phyloP scores from a whole-genome alignment of 2,888 invertebrate genomes.

The Drosophila subsilvestris region DNA sequence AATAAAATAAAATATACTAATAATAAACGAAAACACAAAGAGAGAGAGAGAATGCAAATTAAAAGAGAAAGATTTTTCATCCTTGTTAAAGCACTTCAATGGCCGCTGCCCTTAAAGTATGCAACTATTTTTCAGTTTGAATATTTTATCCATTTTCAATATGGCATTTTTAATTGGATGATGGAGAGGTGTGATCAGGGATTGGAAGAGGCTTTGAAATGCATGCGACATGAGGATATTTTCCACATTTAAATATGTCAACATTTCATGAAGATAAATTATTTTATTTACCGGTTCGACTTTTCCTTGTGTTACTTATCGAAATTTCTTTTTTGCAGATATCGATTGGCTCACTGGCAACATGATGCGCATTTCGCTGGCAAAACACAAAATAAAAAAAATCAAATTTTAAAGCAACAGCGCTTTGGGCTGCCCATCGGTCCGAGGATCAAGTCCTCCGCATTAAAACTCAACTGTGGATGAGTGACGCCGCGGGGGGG shows the following conservation, averaged over 20 bases:
- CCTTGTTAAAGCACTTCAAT: not conserved
- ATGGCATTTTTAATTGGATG: conserved; percentile 18
- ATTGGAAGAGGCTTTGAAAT: no score
- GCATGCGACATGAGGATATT: no score
- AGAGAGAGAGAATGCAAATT: not conserved
- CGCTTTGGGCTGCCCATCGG: conserved; percentile 1
- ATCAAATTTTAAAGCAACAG: conserved; percentile 42
- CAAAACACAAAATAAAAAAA: conserved; percentile 45
- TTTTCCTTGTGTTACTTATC: not conserved
- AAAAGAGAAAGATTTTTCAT: not conserved
- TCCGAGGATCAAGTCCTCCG: not conserved
- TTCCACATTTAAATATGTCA: no score
- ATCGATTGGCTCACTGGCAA: conserved; percentile 29
- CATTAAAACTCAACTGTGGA: conserved; percentile 22
- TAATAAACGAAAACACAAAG: not conserved
- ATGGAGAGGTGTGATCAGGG: no score
- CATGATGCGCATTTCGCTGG: conserved; percentile 28
- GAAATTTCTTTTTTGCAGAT: conserved; percentile 21
- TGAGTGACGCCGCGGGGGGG: conserved; percentile 1
- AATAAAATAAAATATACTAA: not conserved
- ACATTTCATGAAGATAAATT: no score
- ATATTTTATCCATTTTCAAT: not conserved
- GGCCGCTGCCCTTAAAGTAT: conserved; percentile 5
- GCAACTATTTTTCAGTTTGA: conserved; percentile 4
- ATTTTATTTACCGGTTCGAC: not conserved